Conservation (phyloP, 2,113 vertebrate genomes). For the Vicugna pacos region DNA sequence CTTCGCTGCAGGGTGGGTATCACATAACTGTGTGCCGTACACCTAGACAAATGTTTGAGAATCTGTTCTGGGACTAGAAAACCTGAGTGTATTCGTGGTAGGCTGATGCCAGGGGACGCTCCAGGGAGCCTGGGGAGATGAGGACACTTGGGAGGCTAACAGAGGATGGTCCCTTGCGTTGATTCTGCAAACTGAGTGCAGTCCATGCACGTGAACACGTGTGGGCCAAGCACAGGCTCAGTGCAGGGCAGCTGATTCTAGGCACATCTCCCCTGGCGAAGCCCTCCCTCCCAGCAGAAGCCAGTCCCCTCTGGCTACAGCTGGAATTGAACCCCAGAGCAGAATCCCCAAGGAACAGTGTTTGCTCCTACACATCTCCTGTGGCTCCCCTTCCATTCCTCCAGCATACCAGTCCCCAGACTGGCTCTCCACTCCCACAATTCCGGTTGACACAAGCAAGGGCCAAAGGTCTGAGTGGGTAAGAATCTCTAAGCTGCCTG, state of each 20-base stretch:
- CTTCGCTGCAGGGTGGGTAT: background rate
- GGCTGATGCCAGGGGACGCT: background rate
- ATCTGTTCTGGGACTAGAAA: conserved; percentile 14
- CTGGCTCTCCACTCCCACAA: background rate
- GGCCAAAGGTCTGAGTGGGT: conserved; percentile 44
- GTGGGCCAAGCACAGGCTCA: background rate
- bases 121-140: background rate
- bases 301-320: background rate
- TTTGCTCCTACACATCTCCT: background rate
- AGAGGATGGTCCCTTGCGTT: background rate
- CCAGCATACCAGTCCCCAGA: background rate
- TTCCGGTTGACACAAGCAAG: background rate
- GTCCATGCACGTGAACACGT: fast-evolving
- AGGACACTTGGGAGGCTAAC: background rate
- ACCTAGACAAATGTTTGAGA: conserved; percentile 7
- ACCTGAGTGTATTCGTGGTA: background rate
- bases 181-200: background rate
- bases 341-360: background rate
- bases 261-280: fast-evolving
- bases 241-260: background rate
- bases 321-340: background rate
- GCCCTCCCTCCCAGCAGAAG: background rate
- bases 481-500: conserved; percentile 43
- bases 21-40: background rate
- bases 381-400: background rate